phyloP scores from a whole-genome alignment of 2,888 invertebrate species.

The Rotaria magnacalcarata region DNA sequence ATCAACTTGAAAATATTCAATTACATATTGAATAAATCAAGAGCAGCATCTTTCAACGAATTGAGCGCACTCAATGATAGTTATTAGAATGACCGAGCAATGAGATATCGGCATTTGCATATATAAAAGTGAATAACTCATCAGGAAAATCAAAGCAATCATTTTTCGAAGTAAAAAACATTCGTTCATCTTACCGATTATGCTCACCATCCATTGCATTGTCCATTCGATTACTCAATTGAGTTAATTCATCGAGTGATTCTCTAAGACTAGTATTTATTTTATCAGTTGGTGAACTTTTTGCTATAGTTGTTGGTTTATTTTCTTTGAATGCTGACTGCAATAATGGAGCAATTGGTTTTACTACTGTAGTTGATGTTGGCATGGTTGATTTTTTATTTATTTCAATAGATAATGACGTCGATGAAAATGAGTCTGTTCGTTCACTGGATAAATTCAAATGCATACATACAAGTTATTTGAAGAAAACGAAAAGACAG shows the following conservation, averaged over 20 bases:
- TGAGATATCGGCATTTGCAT: too few relatives aligned
- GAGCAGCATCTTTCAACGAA: too few relatives aligned
- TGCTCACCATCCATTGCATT: neutral
- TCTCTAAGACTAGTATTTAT: neutral
- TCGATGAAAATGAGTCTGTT: conserved; percentile 1
- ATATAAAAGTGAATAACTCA: too few relatives aligned
- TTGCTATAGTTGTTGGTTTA: neutral
- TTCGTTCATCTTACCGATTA: neutral
- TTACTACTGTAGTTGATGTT: neutral
- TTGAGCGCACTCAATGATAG: too few relatives aligned
- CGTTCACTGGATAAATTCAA: neutral
- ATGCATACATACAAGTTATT: neutral
- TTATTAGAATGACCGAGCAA: too few relatives aligned
- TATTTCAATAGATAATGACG: neutral
- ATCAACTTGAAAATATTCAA: too few relatives aligned
- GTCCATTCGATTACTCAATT: neutral
- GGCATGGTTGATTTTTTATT: neutral
- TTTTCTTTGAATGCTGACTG: neutral
- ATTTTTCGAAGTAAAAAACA: neutral
- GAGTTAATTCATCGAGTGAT: conserved; percentile 21
- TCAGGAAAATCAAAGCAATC: too few relatives aligned
- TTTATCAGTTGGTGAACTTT: neutral
- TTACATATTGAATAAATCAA: too few relatives aligned
- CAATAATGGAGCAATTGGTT: neutral
- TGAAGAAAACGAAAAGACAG: neutral